These are phyloP conservation scores for Enoplosus armatus DNA, from an alignment of 2,797 vertebrate genomes.

Conservation along the genomic window DNA sequence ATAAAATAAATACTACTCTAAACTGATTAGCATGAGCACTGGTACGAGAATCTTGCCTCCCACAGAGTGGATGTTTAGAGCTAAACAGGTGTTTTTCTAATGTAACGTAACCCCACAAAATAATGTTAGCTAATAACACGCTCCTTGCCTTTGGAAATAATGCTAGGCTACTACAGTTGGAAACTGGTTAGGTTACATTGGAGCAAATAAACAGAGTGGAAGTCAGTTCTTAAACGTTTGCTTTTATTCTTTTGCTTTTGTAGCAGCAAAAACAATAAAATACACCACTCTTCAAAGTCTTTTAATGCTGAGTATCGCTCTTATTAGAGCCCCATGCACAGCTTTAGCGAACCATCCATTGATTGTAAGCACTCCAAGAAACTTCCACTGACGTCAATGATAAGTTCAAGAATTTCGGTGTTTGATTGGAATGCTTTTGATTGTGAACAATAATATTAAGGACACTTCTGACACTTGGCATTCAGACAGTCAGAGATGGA, in stretches of 20 bases:
- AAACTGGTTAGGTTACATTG: neutral
- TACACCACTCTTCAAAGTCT: neutral
- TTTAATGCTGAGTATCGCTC: neutral
- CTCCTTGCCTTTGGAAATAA: no score
- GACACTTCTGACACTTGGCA: neutral
- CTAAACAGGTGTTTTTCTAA: neutral
- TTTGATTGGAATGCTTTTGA: neutral
- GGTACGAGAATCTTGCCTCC: neutral
- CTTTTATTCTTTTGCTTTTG: neutral
- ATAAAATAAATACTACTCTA: no score
- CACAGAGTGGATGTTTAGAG: neutral
- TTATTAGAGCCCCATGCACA: neutral
- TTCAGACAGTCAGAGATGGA: conserved; percentile 11
- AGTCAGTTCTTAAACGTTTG: neutral
- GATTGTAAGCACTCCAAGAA: neutral
- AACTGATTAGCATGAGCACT: no score
- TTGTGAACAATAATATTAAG: neutral
- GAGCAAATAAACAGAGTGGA: neutral
- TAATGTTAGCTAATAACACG: neutral
- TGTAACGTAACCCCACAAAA: neutral
- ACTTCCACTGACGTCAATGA: neutral
- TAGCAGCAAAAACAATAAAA: neutral
- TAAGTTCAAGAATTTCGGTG: neutral
- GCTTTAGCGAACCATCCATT: no score
- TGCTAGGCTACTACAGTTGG: neutral